Percentiles rank a stretch among this genome's conserved stretches.
Evolutionary conservation across 2,888 invertebrate species (phyloP).

Genomic region (Blastobasis lacticolella): DNA sequence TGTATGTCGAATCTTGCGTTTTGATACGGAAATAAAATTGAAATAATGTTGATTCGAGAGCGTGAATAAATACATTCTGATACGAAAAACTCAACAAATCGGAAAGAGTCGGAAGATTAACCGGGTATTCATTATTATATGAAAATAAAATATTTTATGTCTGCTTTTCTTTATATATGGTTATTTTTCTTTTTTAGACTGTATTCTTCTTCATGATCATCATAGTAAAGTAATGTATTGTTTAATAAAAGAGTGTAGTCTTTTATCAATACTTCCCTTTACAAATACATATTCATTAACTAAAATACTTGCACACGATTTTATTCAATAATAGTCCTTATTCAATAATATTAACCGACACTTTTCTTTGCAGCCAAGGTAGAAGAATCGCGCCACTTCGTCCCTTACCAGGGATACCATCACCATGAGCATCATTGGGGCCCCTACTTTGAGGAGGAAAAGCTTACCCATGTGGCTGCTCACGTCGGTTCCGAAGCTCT

Average conservation of each 20-base stretch:
- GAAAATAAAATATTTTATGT: neutral
- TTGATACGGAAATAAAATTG: slow-evolving; percentile 4
- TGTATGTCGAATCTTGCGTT: neutral
- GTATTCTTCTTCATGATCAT: neutral
- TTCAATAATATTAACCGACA: neutral
- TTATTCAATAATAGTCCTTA: too few species aligned
- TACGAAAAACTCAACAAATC: neutral
- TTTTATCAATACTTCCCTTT: neutral
- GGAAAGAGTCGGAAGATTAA: neutral
- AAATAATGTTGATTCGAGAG: slow-evolving; percentile 5
- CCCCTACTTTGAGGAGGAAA: slow-evolving; percentile 79
- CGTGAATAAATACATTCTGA: slow-evolving; percentile 6
- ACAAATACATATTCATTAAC: neutral
- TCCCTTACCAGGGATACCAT: slow-evolving; percentile 69
- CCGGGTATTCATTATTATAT: neutral
- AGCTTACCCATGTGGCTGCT: slow-evolving; percentile 73
- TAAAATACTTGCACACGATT: too few species aligned
- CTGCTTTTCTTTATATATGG: neutral
- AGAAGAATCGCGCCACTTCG: slow-evolving; percentile 58
- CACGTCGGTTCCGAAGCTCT: slow-evolving; percentile 79
- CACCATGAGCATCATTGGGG: slow-evolving; percentile 83
- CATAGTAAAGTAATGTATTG: too few species aligned
- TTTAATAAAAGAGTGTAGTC: neutral
- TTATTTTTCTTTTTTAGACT: neutral
- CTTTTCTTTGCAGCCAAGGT: slow-evolving; percentile 43